Conservation (phyloP, 2,888 invertebrate species). For the Chrysolina oricalcia region DNA sequence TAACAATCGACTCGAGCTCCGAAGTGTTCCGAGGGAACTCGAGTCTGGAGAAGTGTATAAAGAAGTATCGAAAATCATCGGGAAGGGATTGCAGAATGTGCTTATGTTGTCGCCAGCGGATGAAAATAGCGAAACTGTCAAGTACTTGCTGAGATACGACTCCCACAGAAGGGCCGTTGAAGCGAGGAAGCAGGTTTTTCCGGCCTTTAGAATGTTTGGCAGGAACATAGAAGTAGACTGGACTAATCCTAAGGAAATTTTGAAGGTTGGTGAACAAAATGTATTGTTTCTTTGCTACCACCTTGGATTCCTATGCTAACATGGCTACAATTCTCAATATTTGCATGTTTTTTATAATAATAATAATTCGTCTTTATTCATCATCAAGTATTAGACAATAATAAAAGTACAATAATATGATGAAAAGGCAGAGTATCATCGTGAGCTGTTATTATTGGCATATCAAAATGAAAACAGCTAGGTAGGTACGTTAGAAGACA, state of each 20-base stretch:
- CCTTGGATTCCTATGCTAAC: too few species aligned
- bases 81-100: constrained; percentile 47
- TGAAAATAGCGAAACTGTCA: constrained; percentile 24
- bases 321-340: too few species aligned
- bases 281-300: not conserved
- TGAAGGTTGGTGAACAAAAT: constrained; percentile 44
- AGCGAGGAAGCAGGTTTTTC: constrained; percentile 55
- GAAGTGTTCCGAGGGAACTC: constrained; percentile 32
- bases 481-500: too few species aligned
- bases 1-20: constrained; percentile 79
- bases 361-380: too few species aligned
- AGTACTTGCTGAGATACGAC: constrained; percentile 54
- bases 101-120: constrained; percentile 35
- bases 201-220: constrained; percentile 48
- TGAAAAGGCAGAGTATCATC: too few species aligned
- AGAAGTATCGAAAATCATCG: constrained; percentile 42
- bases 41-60: constrained; percentile 33
- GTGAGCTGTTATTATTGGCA: too few species aligned
- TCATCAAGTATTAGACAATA: too few species aligned
- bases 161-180: constrained; percentile 56
- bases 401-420: too few species aligned
- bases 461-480: too few species aligned
- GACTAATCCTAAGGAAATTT: constrained; percentile 53
- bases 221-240: constrained; percentile 52
- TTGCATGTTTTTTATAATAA: too few species aligned